phyloP scores from a whole-genome alignment of 2,888 invertebrate species.

The Campoletis raptor region DNA sequence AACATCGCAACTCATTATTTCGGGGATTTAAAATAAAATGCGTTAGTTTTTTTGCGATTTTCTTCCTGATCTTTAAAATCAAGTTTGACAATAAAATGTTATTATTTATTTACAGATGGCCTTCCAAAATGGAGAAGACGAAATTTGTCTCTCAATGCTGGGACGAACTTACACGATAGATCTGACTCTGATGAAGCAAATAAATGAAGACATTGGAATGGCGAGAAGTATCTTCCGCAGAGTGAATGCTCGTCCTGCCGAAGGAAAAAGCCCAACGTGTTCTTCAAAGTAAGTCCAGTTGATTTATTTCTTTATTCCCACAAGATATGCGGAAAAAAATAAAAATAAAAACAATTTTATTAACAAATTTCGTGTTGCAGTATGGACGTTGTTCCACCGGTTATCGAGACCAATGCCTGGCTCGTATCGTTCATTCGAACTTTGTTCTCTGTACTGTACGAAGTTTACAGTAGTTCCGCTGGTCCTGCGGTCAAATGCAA shows the following conservation, averaged over 20 bases:
- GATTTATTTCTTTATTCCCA: too few species aligned
- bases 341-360: background rate
- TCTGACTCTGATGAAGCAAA: slow-evolving; percentile 98
- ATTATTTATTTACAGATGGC: slow-evolving; percentile 87
- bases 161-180: slow-evolving; percentile 98
- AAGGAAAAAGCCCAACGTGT: slow-evolving; percentile 83
- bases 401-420: slow-evolving; percentile 84
- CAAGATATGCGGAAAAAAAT: slow-evolving; percentile 3
- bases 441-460: slow-evolving; percentile 97
- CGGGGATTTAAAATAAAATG: background rate
- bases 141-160: slow-evolving; percentile 95
- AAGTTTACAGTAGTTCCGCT: slow-evolving; percentile 99
- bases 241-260: slow-evolving; percentile 88
- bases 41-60: background rate
- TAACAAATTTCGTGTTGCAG: slow-evolving; percentile 72
- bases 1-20: background rate
- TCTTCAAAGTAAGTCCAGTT: slow-evolving; percentile 78
- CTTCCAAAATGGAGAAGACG: slow-evolving; percentile 97
- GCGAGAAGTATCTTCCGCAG: slow-evolving; percentile 96
- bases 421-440: slow-evolving; percentile 88
- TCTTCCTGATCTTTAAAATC: background rate
- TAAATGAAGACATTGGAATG: slow-evolving; percentile 99
- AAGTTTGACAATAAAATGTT: background rate
- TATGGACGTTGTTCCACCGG: slow-evolving; percentile 83
- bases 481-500: slow-evolving; percentile 99